Conservation (phyloP, 2,797 vertebrate species). For the Moxostoma hubbsi region DNA sequence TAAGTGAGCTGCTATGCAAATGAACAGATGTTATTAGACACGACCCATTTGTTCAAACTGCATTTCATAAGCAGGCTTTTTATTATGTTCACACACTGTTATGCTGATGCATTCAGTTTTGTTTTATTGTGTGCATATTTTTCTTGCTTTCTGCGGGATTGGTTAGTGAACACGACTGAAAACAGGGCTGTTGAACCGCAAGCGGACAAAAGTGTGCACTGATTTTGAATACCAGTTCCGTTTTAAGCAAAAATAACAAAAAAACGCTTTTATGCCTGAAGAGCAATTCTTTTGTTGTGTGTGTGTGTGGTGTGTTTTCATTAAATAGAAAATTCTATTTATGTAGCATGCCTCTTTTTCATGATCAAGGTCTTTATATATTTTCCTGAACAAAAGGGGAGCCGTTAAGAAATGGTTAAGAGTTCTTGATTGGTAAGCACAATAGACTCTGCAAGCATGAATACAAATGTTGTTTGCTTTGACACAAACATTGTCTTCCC, state of each 20-base stretch:
- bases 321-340: background rate
- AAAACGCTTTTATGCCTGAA: background rate
- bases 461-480: no score
- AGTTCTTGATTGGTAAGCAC: no score
- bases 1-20: constrained; percentile 8
- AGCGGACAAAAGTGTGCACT: no score
- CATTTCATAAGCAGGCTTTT: constrained; percentile 19
- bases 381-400: background rate
- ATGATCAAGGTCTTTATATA: background rate
- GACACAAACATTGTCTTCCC: no score
- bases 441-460: no score
- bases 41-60: constrained; percentile 30
- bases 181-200: background rate
- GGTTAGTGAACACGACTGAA: background rate
- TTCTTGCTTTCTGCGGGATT: background rate
- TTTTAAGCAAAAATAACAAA: background rate
- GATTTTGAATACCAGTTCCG: constrained; percentile 3
- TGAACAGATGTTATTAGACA: constrained; percentile 28
- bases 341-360: background rate
- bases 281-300: background rate
- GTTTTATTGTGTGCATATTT: background rate
- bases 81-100: constrained; percentile 12
- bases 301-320: background rate
- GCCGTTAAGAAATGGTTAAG: background rate
- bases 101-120: background rate